These are phyloP conservation scores for Cnemophilus loriae DNA, from an alignment of 2,113 vertebrate genomes.

Conservation along the genomic window DNA sequence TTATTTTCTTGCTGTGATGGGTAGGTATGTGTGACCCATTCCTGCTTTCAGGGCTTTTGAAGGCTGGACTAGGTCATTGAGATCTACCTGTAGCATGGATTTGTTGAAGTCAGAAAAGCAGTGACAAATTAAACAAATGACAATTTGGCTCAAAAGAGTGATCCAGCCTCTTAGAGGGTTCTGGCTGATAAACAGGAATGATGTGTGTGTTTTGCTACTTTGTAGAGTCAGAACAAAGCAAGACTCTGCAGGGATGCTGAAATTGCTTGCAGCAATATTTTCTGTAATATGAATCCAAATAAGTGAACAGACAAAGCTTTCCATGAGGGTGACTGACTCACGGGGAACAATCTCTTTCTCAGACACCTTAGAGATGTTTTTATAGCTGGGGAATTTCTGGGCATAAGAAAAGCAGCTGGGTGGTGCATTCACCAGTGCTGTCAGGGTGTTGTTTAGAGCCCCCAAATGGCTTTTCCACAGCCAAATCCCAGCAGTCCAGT, in stretches of 20 bases:
- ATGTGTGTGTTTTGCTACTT: background rate
- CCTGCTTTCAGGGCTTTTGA: background rate
- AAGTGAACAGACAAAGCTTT: background rate
- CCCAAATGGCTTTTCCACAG: background rate
- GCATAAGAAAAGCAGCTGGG: background rate
- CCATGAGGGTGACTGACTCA: background rate
- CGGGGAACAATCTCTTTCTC: background rate
- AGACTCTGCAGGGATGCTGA: background rate
- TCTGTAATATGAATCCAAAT: conserved; percentile 19
- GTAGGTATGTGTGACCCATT: background rate
- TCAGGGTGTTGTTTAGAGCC: background rate
- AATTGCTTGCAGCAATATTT: conserved; percentile 1
- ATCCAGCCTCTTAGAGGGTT: background rate
- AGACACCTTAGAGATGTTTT: background rate
- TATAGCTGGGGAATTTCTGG: background rate
- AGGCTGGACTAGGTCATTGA: background rate
- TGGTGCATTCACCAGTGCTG: no score
- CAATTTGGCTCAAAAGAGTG: background rate
- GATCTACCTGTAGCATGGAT: background rate
- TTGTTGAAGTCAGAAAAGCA: background rate
- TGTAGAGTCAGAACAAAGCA: background rate
- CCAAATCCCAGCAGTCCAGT: background rate
- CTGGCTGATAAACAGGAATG: background rate
- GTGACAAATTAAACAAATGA: background rate
- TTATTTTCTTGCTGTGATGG: background rate